Evolutionary conservation across 1,140 invertebrate genomes (phyloP).

Genomic region (Orius laevigatus): DNA sequence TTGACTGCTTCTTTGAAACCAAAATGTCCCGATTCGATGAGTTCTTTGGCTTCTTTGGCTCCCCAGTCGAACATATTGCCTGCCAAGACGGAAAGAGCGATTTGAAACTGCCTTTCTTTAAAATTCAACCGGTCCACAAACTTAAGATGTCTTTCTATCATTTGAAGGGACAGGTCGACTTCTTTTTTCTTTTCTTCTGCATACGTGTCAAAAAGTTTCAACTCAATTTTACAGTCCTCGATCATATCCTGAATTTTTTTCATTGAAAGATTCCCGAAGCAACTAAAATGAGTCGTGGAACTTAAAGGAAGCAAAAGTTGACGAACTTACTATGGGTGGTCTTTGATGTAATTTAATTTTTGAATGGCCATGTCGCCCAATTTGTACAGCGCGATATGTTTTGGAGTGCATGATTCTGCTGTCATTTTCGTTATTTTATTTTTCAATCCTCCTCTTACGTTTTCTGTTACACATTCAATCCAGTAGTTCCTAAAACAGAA

Average conservation of each 20-base stretch:
- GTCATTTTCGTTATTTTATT: not conserved
- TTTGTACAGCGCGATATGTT: not conserved
- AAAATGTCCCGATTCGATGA: conserved; percentile 62
- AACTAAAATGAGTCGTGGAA: conserved; percentile 12
- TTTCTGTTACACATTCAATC: not conserved
- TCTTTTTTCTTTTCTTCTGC: not conserved
- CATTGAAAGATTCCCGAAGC: conserved; percentile 7
- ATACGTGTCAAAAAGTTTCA: conserved; percentile 19
- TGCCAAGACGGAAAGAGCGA: conserved; percentile 43
- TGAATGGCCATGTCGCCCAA: not conserved
- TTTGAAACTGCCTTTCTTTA: conserved; percentile 33
- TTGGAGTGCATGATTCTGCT: not conserved
- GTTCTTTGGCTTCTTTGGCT: conserved; percentile 63
- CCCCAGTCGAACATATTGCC: conserved; percentile 97
- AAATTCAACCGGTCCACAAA: conserved; percentile 21
- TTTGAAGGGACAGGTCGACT: not conserved
- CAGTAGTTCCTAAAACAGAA: not conserved
- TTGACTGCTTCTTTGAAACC: conserved; percentile 62
- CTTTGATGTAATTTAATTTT: not conserved
- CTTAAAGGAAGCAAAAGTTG: conserved; percentile 13
- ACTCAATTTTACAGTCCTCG: conserved; percentile 1
- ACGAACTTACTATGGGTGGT: not conserved
- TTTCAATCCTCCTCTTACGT: not conserved
- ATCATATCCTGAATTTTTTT: conserved; percentile 6
- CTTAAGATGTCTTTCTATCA: not conserved